Percentiles rank a stretch among this genome's conserved stretches.
phyloP scores from a whole-genome alignment of 2,888 invertebrate species.

The Danaus chrysippus region DNA sequence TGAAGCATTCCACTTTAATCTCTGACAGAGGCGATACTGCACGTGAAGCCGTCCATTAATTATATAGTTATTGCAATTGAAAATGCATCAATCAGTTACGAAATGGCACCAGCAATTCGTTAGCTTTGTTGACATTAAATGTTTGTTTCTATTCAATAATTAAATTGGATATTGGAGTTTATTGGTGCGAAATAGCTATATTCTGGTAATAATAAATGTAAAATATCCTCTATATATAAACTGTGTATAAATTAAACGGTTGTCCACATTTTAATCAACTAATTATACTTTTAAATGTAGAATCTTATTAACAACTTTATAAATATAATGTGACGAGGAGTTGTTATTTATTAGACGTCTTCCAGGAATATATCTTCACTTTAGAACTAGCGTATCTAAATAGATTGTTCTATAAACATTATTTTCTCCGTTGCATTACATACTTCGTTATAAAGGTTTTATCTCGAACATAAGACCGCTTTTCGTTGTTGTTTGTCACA shows the following conservation, averaged over 20 bases:
- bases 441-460: slow-evolving; percentile 33
- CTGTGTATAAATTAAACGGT: too few species aligned
- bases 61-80: slow-evolving; percentile 48
- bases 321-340: slow-evolving; percentile 13
- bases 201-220: not conserved
- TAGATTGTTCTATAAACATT: slow-evolving; percentile 13
- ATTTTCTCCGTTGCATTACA: slow-evolving; percentile 7
- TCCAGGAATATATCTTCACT: not conserved
- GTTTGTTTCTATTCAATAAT: slow-evolving; percentile 17
- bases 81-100: slow-evolving; percentile 54
- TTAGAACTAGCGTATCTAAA: not conserved
- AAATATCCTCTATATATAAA: not conserved
- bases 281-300: slow-evolving; percentile 26
- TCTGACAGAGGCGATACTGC: slow-evolving; percentile 34
- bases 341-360: too few species aligned
- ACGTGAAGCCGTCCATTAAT: slow-evolving; percentile 54
- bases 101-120: slow-evolving; percentile 32
- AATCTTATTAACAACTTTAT: slow-evolving; percentile 21
- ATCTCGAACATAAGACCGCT: slow-evolving; percentile 34
- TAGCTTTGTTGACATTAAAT: slow-evolving; percentile 23
- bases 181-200: not conserved
- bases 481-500: slow-evolving; percentile 40
- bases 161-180: not conserved
- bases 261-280: too few species aligned
- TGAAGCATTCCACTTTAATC: slow-evolving; percentile 59